Percentiles rank a stretch among this genome's conserved stretches.
Evolutionary conservation across 2,888 invertebrate species (phyloP).

Genomic region (Drosophila vallismaia): DNA sequence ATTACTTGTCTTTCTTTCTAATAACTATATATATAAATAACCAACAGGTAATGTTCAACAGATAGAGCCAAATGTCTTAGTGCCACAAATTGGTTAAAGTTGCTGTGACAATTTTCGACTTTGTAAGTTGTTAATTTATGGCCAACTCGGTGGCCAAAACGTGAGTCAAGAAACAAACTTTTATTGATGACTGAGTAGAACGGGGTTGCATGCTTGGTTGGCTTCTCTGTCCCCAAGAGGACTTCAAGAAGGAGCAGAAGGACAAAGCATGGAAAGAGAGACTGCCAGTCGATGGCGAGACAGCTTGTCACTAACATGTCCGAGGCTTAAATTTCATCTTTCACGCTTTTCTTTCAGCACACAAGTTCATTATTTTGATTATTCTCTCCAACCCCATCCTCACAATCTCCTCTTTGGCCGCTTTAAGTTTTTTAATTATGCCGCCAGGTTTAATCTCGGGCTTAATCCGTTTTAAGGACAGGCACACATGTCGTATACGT

Average conservation of each 20-base stretch:
- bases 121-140: constrained; percentile 37
- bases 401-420: neutral
- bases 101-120: constrained; percentile 36
- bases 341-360: constrained; percentile 21
- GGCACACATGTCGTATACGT: constrained; percentile 28
- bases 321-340: constrained; percentile 43
- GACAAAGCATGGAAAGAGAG: neutral
- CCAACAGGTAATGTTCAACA: neutral
- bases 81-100: constrained; percentile 34
- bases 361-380: constrained; percentile 23
- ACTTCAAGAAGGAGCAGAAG: neutral
- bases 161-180: constrained; percentile 30
- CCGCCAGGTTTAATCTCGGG: constrained; percentile 15
- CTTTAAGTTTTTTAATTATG: constrained; percentile 42
- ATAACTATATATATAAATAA: no score
- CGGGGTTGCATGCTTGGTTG: constrained; percentile 21
- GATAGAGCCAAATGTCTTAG: constrained; percentile 3
- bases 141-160: constrained; percentile 13
- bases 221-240: constrained; percentile 28
- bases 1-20: no score
- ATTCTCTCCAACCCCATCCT: neutral
- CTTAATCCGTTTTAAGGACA: constrained; percentile 29
- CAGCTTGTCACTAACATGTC: constrained; percentile 44
- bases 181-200: constrained; percentile 11
- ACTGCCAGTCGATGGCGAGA: constrained; percentile 39